Evolutionary conservation across 2,797 vertebrate species (phyloP).

Genomic region (Anguilla anguilla): DNA sequence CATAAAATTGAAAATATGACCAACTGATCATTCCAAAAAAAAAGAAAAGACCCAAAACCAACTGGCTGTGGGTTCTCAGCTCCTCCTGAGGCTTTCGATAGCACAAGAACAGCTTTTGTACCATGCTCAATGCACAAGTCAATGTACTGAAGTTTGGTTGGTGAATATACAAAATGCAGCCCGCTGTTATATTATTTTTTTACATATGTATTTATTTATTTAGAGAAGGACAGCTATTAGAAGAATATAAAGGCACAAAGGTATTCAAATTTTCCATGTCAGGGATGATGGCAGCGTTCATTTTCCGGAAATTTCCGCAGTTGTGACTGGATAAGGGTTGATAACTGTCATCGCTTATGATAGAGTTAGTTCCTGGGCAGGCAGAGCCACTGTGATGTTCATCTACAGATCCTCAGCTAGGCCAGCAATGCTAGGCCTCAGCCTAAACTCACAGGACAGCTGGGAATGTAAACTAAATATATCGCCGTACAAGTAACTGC

Average conservation of each 20-base stretch:
- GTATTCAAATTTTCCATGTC: background rate
- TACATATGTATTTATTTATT: background rate
- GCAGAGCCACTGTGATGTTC: background rate
- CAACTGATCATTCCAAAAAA: background rate
- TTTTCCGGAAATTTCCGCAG: background rate
- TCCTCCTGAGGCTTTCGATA: background rate
- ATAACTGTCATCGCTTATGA: background rate
- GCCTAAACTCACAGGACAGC: conserved; percentile 22
- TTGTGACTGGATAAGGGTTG: background rate
- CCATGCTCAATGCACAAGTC: background rate
- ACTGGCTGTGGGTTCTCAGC: background rate
- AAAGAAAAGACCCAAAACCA: conserved; percentile 6
- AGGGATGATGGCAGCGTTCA: background rate
- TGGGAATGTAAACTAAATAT: conserved; percentile 24
- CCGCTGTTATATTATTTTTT: background rate
- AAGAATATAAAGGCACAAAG: background rate
- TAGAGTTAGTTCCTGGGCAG: background rate
- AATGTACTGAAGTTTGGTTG: background rate
- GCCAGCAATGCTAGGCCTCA: background rate
- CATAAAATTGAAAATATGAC: conserved; percentile 18
- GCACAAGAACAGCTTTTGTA: background rate
- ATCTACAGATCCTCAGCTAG: background rate
- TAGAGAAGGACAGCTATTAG: background rate
- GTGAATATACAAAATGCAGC: background rate
- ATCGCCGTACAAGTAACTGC: background rate